Evolutionary conservation across 2,113 vertebrate species (phyloP).

Genomic region (Chionodraco myersi): DNA sequence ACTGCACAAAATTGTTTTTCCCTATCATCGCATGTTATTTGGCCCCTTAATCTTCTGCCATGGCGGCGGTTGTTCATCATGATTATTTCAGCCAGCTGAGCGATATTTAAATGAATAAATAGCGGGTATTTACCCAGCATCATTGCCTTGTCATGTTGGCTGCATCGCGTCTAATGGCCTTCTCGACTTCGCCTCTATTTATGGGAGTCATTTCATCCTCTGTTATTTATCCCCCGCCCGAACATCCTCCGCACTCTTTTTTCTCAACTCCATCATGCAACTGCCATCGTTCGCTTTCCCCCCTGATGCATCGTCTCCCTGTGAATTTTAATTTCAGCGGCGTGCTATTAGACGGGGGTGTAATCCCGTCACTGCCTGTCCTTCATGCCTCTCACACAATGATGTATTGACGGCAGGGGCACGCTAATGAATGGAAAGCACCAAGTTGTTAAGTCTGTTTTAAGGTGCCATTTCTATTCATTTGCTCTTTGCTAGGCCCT

Average conservation of each 20-base stretch:
- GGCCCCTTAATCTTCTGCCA: conserved; percentile 71
- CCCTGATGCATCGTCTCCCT: conserved; percentile 89
- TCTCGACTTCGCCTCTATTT: conserved; percentile 88
- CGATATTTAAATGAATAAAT: conserved; percentile 89
- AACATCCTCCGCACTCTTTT: conserved; percentile 37
- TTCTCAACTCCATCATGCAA: conserved; percentile 87
- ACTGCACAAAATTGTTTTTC: conserved; percentile 70
- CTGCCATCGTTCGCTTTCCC: conserved; percentile 86
- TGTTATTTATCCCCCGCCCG: conserved; percentile 89
- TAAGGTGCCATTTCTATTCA: conserved; percentile 93
- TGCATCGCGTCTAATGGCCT: conserved; percentile 87
- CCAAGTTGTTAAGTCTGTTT: conserved; percentile 90
- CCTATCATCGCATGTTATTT: conserved; percentile 67
- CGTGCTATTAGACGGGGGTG: conserved; percentile 87
- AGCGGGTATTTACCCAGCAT: conserved; percentile 90
- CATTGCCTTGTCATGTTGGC: conserved; percentile 89
- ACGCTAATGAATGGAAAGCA: conserved; percentile 91
- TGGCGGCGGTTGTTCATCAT: conserved; percentile 66
- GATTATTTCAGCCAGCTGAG: conserved; percentile 67
- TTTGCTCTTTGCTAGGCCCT: conserved; percentile 84
- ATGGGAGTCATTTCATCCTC: conserved; percentile 88
- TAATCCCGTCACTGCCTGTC: conserved; percentile 93
- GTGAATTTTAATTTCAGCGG: conserved; percentile 94
- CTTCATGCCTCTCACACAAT: conserved; percentile 94
- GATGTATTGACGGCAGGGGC: conserved; percentile 91